Base-by-base conservation (phyloP, 2,113 vertebrate genomes). In the Mixornis gularis region DNA sequence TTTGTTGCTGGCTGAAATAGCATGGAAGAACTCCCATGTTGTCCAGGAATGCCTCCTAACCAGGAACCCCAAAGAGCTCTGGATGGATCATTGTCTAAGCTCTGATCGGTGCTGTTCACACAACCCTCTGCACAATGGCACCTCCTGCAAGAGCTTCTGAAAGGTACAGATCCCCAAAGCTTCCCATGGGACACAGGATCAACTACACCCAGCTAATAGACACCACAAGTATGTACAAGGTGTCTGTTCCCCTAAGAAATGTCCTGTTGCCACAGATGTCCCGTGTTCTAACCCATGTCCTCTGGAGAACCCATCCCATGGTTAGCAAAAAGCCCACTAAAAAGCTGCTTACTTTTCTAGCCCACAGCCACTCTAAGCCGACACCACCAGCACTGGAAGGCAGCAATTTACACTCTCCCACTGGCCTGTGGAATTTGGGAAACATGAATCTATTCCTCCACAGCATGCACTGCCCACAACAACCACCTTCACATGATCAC, bases 21-120 rank as follows among this genome's bases (percentile, higher is more conserved):
- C 0, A 0, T 2, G 1, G 26, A 36, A 84, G 58, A n/a, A 18
- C 20, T 79, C 22, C 43, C 21, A 6, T 0, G 0, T n/a, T 49
- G 34, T 53, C 62, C 38, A 58, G 65, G 58, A 89, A n/a, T 56
- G 44, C 22, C 27, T 68, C 19, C 63, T 19, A n/a, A 13, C 5
- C n/a, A 72, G 69, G 62, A 85, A 27, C 13, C 13, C 26, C 26
- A 24, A 46, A 79, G 21, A 81, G 36, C 70, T 85, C 32, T 69
- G 29, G 32, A 24, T 21, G 65, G 25, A 34, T 52, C 36, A 7
- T 36, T 53, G 12, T 6, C 53, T 34, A 65, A 76, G 70, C 52
- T 89, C 73, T 59, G 49, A 25, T 55, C 0, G 0, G 9, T 12
- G 64, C 32, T 74, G 56, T 14, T 89, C 69, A 44, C 6, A 1